A percentile compares a stretch with the other conserved stretches of the same genome.
Conservation (phyloP, 1,140 invertebrate species). For the Helicoverpa armigera region DNA sequence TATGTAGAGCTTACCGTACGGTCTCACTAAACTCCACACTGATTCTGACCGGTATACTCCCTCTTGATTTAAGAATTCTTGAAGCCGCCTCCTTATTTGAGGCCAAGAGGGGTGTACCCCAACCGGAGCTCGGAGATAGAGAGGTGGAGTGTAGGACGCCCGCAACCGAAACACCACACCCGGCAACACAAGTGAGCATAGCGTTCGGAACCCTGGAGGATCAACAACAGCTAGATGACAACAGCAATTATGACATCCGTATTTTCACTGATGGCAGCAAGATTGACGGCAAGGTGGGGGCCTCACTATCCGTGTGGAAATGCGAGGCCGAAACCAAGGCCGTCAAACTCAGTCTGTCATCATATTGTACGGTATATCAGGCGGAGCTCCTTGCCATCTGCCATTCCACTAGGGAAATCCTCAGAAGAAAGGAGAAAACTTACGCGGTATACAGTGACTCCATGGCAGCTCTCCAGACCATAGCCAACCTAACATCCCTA, state of each 20-base stretch:
- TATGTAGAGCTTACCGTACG: too few relatives aligned
- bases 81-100: too few relatives aligned
- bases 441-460: too few relatives aligned
- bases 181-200: neutral
- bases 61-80: too few relatives aligned
- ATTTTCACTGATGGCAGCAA: constrained; percentile 56
- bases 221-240: neutral
- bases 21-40: too few relatives aligned
- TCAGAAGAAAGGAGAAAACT: too few relatives aligned
- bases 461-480: constrained; percentile 50
- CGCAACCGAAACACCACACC: constrained; percentile 14
- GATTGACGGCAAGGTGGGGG: constrained; percentile 36
- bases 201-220: constrained; percentile 25
- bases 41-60: too few relatives aligned
- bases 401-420: too few relatives aligned
- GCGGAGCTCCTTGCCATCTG: too few relatives aligned
- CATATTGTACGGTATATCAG: constrained; percentile 54
- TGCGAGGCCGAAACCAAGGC: constrained; percentile 25
- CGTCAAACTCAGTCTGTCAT: constrained; percentile 33
- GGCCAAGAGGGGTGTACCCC: too few relatives aligned
- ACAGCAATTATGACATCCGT: neutral
- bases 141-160: too few relatives aligned
- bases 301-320: constrained; percentile 42
- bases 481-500: neutral
- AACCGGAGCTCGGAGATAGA: too few relatives aligned